These are phyloP conservation scores for Phocides pigmalion DNA, from an alignment of 1,140 invertebrate genomes.

Conservation along the genomic window DNA sequence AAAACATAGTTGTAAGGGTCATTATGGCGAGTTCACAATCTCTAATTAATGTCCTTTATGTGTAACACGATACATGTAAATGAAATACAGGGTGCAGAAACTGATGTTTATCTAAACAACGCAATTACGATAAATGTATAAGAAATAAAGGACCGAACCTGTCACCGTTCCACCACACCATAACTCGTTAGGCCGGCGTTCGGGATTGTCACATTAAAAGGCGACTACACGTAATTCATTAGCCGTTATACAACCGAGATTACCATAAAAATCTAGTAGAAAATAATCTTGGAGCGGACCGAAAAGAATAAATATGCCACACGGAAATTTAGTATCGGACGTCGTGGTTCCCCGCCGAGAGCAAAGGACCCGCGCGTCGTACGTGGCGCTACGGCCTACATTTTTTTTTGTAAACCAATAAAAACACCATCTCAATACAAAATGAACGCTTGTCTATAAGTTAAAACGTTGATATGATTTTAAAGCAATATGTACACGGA, in stretches of 20 bases:
- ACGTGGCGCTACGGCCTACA: constrained; percentile 61
- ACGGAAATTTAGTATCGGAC: constrained; percentile 72
- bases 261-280: constrained; percentile 81
- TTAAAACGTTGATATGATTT: constrained; percentile 21
- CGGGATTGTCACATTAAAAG: constrained; percentile 61
- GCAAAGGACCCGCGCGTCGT: constrained; percentile 65
- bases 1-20: background rate
- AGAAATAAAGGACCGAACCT: constrained; percentile 39
- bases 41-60: constrained; percentile 6
- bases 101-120: constrained; percentile 40
- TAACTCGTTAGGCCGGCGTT: constrained; percentile 40
- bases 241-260: constrained; percentile 67
- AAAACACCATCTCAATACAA: constrained; percentile 47
- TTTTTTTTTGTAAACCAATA: constrained; percentile 49
- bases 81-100: constrained; percentile 43
- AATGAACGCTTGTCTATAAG: constrained; percentile 38
- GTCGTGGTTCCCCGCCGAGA: constrained; percentile 60
- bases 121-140: constrained; percentile 31
- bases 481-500: no score
- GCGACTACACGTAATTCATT: constrained; percentile 70
- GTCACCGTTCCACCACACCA: constrained; percentile 43
- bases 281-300: constrained; percentile 68
- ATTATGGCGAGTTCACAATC: background rate
- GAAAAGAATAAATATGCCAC: constrained; percentile 77
- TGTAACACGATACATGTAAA: constrained; percentile 17